Evolutionary conservation across 2,888 invertebrate species (phyloP).

Genomic region (Charanyca ferruginea): DNA sequence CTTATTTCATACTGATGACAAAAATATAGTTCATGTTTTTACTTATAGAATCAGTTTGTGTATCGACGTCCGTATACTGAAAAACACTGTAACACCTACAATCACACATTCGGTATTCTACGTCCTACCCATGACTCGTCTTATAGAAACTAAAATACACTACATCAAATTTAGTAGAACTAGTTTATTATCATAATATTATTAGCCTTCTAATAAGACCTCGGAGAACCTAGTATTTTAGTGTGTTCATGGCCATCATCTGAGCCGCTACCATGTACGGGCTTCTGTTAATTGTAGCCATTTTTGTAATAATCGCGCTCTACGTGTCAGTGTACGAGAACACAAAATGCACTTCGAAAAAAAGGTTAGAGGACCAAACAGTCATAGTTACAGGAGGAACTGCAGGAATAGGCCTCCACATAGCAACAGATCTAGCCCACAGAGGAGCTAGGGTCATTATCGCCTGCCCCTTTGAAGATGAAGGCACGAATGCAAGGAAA

Average conservation of each 20-base stretch:
- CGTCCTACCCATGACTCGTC: too few species aligned
- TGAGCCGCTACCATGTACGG: constrained; percentile 26
- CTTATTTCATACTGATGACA: too few species aligned
- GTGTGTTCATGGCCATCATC: neutral
- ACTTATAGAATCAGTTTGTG: too few species aligned
- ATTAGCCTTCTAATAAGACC: too few species aligned
- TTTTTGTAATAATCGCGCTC: constrained; percentile 35
- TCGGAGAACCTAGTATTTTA: too few species aligned
- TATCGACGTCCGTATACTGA: too few species aligned
- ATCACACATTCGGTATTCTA: too few species aligned
- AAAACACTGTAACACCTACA: too few species aligned
- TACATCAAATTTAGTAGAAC: too few species aligned
- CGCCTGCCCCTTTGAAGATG: constrained; percentile 77
- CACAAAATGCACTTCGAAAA: constrained; percentile 55
- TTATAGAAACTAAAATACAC: too few species aligned
- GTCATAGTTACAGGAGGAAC: constrained; percentile 80
- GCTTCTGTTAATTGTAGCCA: constrained; percentile 23
- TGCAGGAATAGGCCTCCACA: constrained; percentile 77
- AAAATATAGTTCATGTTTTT: too few species aligned
- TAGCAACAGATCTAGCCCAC: constrained; percentile 78
- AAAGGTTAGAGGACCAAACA: constrained; percentile 59
- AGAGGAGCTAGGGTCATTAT: constrained; percentile 80
- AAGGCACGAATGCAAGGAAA: constrained; percentile 82
- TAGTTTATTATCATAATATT: too few species aligned
- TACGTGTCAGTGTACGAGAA: constrained; percentile 51